Conservation (phyloP, 1,140 invertebrate species). For the Megalonaias nervosa region DNA sequence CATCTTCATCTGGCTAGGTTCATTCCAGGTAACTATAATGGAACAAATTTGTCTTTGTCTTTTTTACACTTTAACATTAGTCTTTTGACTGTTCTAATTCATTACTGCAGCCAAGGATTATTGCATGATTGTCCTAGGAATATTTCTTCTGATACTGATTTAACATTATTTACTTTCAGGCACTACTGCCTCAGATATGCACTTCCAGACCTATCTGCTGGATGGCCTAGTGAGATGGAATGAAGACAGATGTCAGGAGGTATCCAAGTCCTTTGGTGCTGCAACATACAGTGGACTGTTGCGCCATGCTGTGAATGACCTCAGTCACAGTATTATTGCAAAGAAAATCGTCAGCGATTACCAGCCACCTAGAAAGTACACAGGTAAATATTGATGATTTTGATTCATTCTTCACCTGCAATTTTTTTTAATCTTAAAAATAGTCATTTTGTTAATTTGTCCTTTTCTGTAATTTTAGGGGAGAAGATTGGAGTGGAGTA, state of each 20-base stretch:
- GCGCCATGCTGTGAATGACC: slow-evolving; percentile 4
- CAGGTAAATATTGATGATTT: slow-evolving; percentile 10
- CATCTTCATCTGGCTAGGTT: slow-evolving; percentile 32
- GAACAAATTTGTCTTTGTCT: background rate
- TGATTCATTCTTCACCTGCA: background rate
- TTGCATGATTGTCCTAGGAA: too few relatives aligned
- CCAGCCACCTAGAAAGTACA: slow-evolving; percentile 11
- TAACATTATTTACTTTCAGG: slow-evolving; percentile 12
- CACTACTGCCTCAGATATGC: slow-evolving; percentile 34
- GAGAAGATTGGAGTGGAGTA: slow-evolving; percentile 36
- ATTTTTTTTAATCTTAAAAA: background rate
- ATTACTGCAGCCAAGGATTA: too few relatives aligned
- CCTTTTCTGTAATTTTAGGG: slow-evolving; percentile 16
- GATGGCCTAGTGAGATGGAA: slow-evolving; percentile 48
- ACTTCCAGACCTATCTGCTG: slow-evolving; percentile 48
- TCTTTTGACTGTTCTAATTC: background rate
- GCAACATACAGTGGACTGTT: slow-evolving; percentile 10
- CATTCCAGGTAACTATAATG: slow-evolving; percentile 32
- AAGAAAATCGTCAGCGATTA: background rate
- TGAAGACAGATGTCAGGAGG: slow-evolving; percentile 31
- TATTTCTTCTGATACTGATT: too few relatives aligned
- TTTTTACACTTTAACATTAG: background rate
- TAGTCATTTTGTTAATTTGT: background rate
- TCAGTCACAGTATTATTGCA: background rate
- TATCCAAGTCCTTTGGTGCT: background rate